A percentile compares a stretch with the other conserved stretches of the same genome.
phyloP scores from a whole-genome alignment of 2,888 invertebrate genomes.

The Vanessa cardui region DNA sequence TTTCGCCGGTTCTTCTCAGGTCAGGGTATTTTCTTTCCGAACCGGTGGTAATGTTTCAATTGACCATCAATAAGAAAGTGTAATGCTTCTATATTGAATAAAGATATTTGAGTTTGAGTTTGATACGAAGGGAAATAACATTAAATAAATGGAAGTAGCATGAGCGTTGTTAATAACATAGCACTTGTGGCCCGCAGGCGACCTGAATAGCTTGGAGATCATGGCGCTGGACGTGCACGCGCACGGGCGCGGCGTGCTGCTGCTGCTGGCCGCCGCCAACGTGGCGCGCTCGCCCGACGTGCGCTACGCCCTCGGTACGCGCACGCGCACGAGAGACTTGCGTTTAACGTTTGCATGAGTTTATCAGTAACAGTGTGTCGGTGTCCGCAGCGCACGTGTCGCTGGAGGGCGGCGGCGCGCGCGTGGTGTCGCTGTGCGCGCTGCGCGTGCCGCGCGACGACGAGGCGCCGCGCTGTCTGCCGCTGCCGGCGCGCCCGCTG shows the following conservation, averaged over 20 bases:
- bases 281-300: conserved; percentile 85
- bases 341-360: no score
- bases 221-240: conserved; percentile 91
- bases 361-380: no score
- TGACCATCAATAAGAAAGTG: no score
- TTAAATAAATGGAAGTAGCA: neutral
- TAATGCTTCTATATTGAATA: no score
- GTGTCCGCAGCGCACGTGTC: conserved; percentile 57
- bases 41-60: no score
- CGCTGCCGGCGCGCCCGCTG: conserved; percentile 53
- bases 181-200: conserved; percentile 56
- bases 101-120: no score
- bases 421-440: conserved; percentile 58
- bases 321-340: no score
- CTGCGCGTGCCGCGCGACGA: conserved; percentile 47
- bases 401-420: conserved; percentile 51
- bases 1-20: no score
- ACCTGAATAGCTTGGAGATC: conserved; percentile 85
- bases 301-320: conserved; percentile 87
- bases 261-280: conserved; percentile 87
- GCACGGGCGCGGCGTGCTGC: conserved; percentile 78
- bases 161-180: neutral
- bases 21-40: no score
- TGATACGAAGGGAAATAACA: no score
- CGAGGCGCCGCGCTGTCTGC: conserved; percentile 57